Percentiles rank a stretch among this genome's conserved stretches.
These are phyloP conservation scores for Callithrix jacchus DNA, from an alignment of 2,113 vertebrate genomes.

Conservation along the genomic window DNA sequence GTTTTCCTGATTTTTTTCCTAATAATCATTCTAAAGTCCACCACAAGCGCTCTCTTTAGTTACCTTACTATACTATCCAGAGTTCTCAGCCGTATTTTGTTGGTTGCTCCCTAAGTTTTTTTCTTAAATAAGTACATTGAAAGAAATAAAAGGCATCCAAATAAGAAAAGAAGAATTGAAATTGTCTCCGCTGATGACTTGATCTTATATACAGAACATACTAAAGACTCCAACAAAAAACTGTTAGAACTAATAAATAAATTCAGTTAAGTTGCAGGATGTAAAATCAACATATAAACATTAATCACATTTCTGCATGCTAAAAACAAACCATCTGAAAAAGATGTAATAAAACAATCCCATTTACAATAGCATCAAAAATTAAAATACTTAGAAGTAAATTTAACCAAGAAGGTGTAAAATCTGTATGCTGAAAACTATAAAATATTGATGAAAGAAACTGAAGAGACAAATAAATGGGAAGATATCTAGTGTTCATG, in stretches of 20 bases:
- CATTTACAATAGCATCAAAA: background rate
- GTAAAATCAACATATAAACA: background rate
- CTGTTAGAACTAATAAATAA: background rate
- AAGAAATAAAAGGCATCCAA: background rate
- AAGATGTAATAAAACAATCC: background rate
- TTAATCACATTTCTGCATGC: background rate
- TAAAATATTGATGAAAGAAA: background rate
- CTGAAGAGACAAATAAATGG: background rate
- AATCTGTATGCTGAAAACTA: background rate
- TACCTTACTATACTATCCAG: background rate
- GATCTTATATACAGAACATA: background rate
- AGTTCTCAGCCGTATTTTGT: background rate
- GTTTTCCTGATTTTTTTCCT: background rate
- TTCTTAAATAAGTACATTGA: constrained; percentile 7
- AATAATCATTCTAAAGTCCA: background rate
- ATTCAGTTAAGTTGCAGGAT: background rate
- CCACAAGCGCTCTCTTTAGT: background rate
- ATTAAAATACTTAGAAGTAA: background rate
- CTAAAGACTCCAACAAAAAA: background rate
- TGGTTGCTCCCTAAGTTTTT: background rate
- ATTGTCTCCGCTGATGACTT: background rate
- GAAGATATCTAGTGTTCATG: background rate
- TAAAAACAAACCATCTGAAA: background rate
- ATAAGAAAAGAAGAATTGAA: background rate
- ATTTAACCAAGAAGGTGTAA: background rate